Evolutionary conservation across 2,797 vertebrate species (phyloP).

Genomic region (Pagetopsis macropterus): DNA sequence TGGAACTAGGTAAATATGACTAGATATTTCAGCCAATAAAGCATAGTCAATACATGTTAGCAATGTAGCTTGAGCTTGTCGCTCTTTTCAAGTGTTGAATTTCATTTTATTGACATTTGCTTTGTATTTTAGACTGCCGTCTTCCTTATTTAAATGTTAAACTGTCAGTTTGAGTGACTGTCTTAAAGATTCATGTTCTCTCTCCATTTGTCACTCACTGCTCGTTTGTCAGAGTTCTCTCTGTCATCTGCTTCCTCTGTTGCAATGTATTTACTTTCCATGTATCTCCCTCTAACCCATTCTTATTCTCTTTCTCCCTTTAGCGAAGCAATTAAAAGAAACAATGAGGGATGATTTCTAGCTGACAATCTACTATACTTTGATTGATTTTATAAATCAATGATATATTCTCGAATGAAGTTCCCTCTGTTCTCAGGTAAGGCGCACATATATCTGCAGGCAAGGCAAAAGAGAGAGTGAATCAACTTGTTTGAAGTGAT

Average conservation of each 20-base stretch:
- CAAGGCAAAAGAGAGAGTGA: background rate
- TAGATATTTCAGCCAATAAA: background rate
- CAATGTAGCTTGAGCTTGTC: background rate
- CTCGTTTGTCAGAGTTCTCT: constrained; percentile 18
- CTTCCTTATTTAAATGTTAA: constrained; percentile 9
- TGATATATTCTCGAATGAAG: background rate
- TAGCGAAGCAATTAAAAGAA: background rate
- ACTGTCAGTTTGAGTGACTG: constrained; percentile 29
- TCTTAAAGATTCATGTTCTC: constrained; percentile 3
- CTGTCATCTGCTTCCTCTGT: constrained; percentile 12
- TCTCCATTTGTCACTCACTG: constrained; percentile 39
- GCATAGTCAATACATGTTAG: background rate
- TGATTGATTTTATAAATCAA: constrained; percentile 5
- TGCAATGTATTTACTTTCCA: constrained; percentile 14
- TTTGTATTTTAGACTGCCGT: background rate
- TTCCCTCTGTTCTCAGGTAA: background rate
- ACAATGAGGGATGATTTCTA: constrained; percentile 10
- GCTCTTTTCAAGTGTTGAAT: background rate
- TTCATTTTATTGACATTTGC: background rate
- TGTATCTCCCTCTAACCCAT: background rate
- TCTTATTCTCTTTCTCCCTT: background rate
- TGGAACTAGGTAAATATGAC: background rate
- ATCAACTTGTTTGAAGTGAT: constrained; percentile 3
- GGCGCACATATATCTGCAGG: background rate
- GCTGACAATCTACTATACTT: constrained; percentile 24